phyloP scores from a whole-genome alignment of 2,113 vertebrate species.

The Pterophyllum scalare region DNA sequence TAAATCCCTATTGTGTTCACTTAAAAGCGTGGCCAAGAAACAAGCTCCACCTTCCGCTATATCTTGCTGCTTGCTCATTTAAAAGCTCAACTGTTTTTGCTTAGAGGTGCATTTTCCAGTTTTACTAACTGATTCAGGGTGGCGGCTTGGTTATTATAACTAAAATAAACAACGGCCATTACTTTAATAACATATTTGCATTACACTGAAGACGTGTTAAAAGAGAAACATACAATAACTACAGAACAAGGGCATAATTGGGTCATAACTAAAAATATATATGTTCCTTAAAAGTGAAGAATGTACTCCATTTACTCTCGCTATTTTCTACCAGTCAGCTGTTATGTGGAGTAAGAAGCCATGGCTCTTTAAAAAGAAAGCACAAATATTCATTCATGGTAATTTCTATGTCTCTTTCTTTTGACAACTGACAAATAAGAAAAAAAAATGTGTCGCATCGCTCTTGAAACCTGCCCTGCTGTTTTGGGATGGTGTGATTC shows the following conservation, averaged over 20 bases:
- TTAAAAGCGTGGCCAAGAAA: neutral
- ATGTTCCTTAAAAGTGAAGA: neutral
- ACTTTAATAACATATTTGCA: neutral
- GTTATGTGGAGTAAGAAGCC: constrained; percentile 28
- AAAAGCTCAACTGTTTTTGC: constrained; percentile 23
- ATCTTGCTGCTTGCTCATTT: constrained; percentile 25
- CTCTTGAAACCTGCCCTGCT: neutral
- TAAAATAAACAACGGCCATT: neutral
- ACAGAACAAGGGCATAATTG: neutral
- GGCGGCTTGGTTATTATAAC: constrained; percentile 28
- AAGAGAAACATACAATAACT: neutral
- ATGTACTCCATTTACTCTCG: neutral
- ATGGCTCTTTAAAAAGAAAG: constrained; percentile 30
- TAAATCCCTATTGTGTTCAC: constrained; percentile 4
- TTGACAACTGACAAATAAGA: constrained; percentile 22
- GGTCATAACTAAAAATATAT: neutral
- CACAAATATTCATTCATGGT: constrained; percentile 42
- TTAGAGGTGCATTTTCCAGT: constrained; percentile 6
- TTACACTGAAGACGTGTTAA: neutral
- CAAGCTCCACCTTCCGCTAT: neutral
- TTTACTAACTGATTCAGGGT: constrained; percentile 13
- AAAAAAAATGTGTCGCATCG: neutral
- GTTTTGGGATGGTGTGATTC: neutral
- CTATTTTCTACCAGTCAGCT: constrained; percentile 13
- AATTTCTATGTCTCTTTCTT: constrained; percentile 29